These are phyloP conservation scores for Chymomyza costata DNA, from an alignment of 1,140 invertebrate genomes.

Conservation along the genomic window DNA sequence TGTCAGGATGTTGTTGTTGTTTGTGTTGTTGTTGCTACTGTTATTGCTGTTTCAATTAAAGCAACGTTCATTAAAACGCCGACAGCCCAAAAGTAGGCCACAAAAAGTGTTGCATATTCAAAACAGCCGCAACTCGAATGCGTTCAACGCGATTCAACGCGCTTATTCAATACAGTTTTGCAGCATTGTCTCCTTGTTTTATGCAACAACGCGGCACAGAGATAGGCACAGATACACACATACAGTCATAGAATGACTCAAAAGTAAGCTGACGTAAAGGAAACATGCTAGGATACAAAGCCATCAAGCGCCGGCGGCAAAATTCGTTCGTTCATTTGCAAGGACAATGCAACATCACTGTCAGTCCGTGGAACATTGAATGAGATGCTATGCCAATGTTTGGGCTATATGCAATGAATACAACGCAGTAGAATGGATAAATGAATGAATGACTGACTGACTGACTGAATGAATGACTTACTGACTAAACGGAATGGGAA, in stretches of 20 bases:
- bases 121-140: conserved; percentile 4
- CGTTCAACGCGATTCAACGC: not conserved
- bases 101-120: conserved; percentile 66
- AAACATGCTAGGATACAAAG: not conserved
- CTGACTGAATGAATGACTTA: conserved; percentile 10
- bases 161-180: conserved; percentile 50
- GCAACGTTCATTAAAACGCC: conserved; percentile 55
- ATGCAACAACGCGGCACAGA: conserved; percentile 17
- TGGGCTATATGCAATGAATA: not conserved
- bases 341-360: conserved; percentile 59
- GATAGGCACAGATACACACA: not conserved
- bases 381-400: too few species aligned
- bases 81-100: conserved; percentile 47
- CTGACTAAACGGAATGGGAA: conserved; percentile 25
- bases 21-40: conserved; percentile 24
- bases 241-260: not conserved
- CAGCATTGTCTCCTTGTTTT: conserved; percentile 12
- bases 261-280: not conserved
- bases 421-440: not conserved
- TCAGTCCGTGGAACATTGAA: conserved; percentile 2
- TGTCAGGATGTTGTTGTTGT: not conserved
- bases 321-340: conserved; percentile 66
- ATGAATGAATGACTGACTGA: conserved; percentile 25
- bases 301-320: conserved; percentile 25
- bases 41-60: conserved; percentile 43